These are phyloP conservation scores for Prolemur simus DNA, from an alignment of 2,113 vertebrate species.

Conservation along the genomic window DNA sequence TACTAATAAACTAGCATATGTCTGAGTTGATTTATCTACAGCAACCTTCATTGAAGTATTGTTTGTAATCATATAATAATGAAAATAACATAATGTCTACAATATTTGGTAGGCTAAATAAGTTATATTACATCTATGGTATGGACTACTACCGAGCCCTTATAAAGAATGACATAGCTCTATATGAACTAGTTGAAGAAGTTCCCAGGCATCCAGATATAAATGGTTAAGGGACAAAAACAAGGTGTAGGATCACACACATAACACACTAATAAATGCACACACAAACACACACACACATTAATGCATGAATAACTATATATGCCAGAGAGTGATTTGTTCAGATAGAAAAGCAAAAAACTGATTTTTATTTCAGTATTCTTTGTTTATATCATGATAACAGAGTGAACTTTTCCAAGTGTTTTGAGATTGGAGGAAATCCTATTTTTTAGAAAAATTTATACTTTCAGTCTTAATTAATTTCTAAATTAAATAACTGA, in stretches of 20 bases:
- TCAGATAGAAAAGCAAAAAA: neutral
- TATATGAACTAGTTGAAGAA: neutral
- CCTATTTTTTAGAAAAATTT: neutral
- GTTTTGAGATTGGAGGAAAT: neutral
- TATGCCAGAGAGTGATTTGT: neutral
- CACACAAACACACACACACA: too few relatives aligned
- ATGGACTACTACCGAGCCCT: neutral
- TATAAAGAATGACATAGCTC: neutral
- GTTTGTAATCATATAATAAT: neutral
- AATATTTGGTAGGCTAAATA: neutral
- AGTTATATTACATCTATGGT: neutral
- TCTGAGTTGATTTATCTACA: neutral
- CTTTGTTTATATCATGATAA: neutral
- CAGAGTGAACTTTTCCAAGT: neutral
- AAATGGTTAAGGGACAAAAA: neutral
- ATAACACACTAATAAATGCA: too few relatives aligned
- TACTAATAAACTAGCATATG: neutral
- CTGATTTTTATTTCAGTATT: neutral
- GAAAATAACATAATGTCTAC: neutral
- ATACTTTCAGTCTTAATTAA: neutral
- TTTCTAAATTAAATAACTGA: neutral
- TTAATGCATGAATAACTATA: neutral
- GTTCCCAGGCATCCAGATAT: neutral
- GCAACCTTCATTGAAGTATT: neutral
- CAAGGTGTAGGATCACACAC: neutral